phyloP scores from a whole-genome alignment of 2,888 invertebrate species.

The Dicroscelio sp. region DNA sequence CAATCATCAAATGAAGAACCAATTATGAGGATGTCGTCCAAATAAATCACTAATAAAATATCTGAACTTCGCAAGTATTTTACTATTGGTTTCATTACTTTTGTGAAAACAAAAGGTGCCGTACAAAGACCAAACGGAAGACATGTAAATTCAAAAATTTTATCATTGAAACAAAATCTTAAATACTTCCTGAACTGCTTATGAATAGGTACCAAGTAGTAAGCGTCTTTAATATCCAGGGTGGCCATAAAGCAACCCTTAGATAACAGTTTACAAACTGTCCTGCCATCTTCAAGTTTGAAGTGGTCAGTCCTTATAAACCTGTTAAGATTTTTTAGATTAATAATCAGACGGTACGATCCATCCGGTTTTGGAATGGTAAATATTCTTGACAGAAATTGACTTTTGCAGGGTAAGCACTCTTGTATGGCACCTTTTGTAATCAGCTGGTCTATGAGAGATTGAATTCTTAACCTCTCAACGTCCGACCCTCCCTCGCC shows the following conservation, averaged over 20 bases:
- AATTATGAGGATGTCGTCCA: slow-evolving; percentile 70
- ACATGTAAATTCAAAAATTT: slow-evolving; percentile 71
- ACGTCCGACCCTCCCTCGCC: too few relatives aligned
- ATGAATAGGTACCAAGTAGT: slow-evolving; percentile 56
- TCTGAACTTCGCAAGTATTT: slow-evolving; percentile 26
- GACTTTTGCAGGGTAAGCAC: neutral
- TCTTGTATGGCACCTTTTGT: slow-evolving; percentile 42
- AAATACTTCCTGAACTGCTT: slow-evolving; percentile 66
- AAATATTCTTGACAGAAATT: slow-evolving; percentile 60
- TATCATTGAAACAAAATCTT: slow-evolving; percentile 70
- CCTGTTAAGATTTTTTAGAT: slow-evolving; percentile 35
- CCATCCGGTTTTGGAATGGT: slow-evolving; percentile 60
- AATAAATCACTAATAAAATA: slow-evolving; percentile 46
- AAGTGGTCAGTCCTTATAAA: slow-evolving; percentile 56
- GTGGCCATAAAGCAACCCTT: slow-evolving; percentile 44
- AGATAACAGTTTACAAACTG: slow-evolving; percentile 42
- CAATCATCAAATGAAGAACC: slow-evolving; percentile 25
- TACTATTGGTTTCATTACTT: slow-evolving; percentile 63
- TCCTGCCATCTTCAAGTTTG: slow-evolving; percentile 66
- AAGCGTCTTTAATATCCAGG: slow-evolving; percentile 56
- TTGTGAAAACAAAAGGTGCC: slow-evolving; percentile 64
- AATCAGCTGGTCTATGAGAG: neutral
- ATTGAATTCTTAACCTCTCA: neutral
- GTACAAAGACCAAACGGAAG: slow-evolving; percentile 74
- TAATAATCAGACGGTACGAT: slow-evolving; percentile 23